Base-by-base conservation (phyloP, 1,140 invertebrate genomes). In the Danaus plexippus region DNA sequence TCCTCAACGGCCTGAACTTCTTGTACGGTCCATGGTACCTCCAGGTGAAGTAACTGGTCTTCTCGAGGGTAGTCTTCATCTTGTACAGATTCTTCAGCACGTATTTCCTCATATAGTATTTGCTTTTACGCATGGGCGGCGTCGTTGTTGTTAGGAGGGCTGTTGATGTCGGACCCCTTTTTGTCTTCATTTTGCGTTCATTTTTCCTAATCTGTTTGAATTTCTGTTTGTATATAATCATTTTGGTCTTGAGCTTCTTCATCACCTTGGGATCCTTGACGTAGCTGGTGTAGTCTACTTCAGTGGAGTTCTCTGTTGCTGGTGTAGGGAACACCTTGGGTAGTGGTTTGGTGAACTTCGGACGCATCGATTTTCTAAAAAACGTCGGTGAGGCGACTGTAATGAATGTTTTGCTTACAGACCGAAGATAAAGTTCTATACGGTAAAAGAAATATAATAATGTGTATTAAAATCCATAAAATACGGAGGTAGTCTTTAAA, bases 61-160 rank as follows among this genome's bases (percentile, higher is more conserved):
- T 57, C 11, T 51, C 13, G 0, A 59, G 60, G 0, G 61, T 63
- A 3, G 59, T 55, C 18, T 43, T 64, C 57, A 61, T 66, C 46
- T 40, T 59, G n/a, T 51, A 57, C 10, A 66, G 54, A 45, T 66
- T 58, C 9, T 51, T 63, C 2, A 13, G 53, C n/a, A 54, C 47
- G 22, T 67, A 64, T 57, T 67, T 67, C 3, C 54, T 18, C 5
- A 64, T 59, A 42, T 62, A 67, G 42, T 61, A 67, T 51, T 55
- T 67, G 15, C 59, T 61, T 46, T 56, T 64, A 11, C 13, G 59
- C 65, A 64, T 67, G 2, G 52, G 51, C 12, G 57, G 59, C 6
- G 22, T 53, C 0, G 6, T 44, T 12, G 62, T 61, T 1, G 51
- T 64, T 4, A 49, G 60, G 5, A 52, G 44, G 9, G 43, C 57